Base-by-base conservation (phyloP, 1,140 invertebrate genomes). In the Zaprionus ghesquierei region DNA sequence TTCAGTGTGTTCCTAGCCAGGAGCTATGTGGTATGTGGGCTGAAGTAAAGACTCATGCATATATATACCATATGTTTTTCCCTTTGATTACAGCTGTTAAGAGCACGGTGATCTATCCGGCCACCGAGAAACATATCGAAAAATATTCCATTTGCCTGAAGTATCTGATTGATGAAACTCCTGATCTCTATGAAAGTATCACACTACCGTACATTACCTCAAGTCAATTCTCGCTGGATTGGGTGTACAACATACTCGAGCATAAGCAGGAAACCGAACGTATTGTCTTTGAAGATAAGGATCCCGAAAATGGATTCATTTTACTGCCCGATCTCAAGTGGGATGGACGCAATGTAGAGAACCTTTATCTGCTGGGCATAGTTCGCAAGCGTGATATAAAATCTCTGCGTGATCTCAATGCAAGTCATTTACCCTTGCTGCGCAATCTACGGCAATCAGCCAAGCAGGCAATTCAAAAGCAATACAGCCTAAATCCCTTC, bases 171-270 rank as follows among this genome's bases (percentile, higher is more conserved):
- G 92, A 95, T 69, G 98, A 99, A 93, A 98, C 97, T 5, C 94
- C 95, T 50, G 95, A 96, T 53, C 92, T 97, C 27, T 99, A 99
- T 91, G 81, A 95, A 69, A 94, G 93, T 25, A 93, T 98, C 6
- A 97, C 97, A 6, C 86, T 96, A 29, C 97, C 97, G 0, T 94
- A 95, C 92, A 93, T 99, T 50, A 91, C 95, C 50, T 92, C 93
- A 15, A 94, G 94, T 63, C 94, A 96, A 68, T 96, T 97, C 86
- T 95, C 94, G 81, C 92, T 97, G 49, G 94, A 97, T 96, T 99
- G 98, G 98, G 95, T 99, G 0, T 97, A 98, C 90, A 99, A 99
- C 92, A 98, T 99, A 74, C 91, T 99, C 9, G 96, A 98, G 41
- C 97, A 98, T 75, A 97, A 96, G 90, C 95, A 95, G 62, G 98